These are phyloP conservation scores for Hypanus sabinus DNA, from an alignment of 2,113 vertebrate genomes.

Conservation along the genomic window DNA sequence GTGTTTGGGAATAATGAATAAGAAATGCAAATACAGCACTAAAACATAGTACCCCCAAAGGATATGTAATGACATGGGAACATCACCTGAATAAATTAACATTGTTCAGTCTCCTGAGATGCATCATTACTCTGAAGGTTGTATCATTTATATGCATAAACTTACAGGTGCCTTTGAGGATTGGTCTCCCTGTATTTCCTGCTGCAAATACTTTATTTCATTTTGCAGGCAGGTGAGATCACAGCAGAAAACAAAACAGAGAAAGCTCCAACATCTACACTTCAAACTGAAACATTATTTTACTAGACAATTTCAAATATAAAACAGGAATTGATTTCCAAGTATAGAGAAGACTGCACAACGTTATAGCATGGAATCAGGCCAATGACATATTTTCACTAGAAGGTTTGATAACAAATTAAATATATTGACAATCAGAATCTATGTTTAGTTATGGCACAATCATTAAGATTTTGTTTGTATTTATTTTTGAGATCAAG, in stretches of 20 bases:
- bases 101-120: background rate
- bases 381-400: background rate
- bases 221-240: background rate
- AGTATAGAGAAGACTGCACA: background rate
- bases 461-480: background rate
- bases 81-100: background rate
- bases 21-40: background rate
- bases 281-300: background rate
- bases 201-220: constrained; percentile 3
- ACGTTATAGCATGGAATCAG: background rate
- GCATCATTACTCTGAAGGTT: background rate
- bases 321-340: background rate
- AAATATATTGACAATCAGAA: background rate
- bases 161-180: background rate
- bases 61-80: no score
- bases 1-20: background rate
- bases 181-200: background rate
- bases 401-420: background rate
- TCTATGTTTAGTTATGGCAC: background rate
- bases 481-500: no score
- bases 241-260: background rate
- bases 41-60: background rate
- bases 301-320: background rate
- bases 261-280: background rate
- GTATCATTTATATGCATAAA: background rate